Conservation (phyloP, 2,113 vertebrate genomes). For the Coturnix japonica region DNA sequence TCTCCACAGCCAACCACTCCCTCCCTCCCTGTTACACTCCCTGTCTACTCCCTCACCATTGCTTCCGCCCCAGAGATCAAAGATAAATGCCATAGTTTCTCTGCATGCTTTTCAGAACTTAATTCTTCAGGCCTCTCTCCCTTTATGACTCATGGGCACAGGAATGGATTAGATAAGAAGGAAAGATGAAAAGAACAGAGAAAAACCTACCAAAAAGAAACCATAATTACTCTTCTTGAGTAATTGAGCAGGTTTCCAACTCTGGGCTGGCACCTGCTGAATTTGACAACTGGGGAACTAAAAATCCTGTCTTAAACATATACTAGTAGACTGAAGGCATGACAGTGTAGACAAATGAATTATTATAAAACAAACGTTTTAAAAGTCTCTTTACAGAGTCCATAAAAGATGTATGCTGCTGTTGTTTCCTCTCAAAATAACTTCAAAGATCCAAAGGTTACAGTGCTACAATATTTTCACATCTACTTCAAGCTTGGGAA, state of each 20-base stretch:
- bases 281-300: not conserved
- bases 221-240: not conserved
- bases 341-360: not conserved
- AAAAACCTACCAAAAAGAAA: not conserved
- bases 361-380: not conserved
- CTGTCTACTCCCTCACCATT: not conserved
- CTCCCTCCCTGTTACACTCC: not conserved
- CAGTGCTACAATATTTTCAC: not conserved
- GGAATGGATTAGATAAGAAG: not conserved
- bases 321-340: not conserved
- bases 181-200: not conserved
- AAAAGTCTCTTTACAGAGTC: not conserved
- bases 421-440: not conserved
- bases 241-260: not conserved
- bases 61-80: not conserved
- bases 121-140: not conserved
- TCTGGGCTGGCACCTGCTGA: not conserved
- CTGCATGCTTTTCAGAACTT: not conserved
- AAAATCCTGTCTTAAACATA: not conserved
- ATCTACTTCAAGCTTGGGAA: not conserved
- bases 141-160: fast-evolving
- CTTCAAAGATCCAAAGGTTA: not conserved
- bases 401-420: not conserved
- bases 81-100: not conserved
- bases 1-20: not conserved